Conservation (phyloP, 2,113 vertebrate genomes). For the Marcusenius ussheri region DNA sequence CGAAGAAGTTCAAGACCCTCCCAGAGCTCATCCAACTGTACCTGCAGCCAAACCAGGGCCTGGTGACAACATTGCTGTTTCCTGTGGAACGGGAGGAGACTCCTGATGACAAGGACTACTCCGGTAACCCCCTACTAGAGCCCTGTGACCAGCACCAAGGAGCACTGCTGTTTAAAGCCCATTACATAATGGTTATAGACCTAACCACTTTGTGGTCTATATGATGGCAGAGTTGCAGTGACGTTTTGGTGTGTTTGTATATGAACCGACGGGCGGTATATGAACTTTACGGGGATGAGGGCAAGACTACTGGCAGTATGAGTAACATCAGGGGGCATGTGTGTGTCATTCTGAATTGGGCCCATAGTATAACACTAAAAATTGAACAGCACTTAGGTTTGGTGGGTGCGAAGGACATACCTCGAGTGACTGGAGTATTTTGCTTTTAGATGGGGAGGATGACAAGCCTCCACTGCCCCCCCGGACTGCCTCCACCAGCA, state of each 20-base stretch:
- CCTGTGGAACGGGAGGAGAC: slow-evolving; percentile 82
- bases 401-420: not conserved
- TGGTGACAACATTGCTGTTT: slow-evolving; percentile 85
- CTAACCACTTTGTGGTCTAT: not conserved
- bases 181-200: not conserved
- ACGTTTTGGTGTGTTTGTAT: not conserved
- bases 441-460: slow-evolving; percentile 79
- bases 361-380: not conserved
- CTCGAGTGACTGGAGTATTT: slow-evolving; percentile 11
- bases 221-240: not conserved
- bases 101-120: slow-evolving; percentile 78
- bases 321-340: not conserved
- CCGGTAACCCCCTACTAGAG: slow-evolving; percentile 56
- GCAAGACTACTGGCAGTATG: not conserved
- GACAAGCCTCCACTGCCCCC: slow-evolving; percentile 88
- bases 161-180: not conserved
- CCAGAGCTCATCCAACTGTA: slow-evolving; percentile 81
- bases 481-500: slow-evolving; percentile 75
- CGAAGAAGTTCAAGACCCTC: slow-evolving; percentile 83
- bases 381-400: not conserved
- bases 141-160: not conserved
- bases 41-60: slow-evolving; percentile 87
- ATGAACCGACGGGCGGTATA: not conserved
- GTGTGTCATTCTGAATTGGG: not conserved
- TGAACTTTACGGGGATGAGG: not conserved